Evolutionary conservation across 23 tunicate genomes (phyloP), one percentile per base, ranked within the genome.

Genomic region (Diplosoma virens): DNA sequence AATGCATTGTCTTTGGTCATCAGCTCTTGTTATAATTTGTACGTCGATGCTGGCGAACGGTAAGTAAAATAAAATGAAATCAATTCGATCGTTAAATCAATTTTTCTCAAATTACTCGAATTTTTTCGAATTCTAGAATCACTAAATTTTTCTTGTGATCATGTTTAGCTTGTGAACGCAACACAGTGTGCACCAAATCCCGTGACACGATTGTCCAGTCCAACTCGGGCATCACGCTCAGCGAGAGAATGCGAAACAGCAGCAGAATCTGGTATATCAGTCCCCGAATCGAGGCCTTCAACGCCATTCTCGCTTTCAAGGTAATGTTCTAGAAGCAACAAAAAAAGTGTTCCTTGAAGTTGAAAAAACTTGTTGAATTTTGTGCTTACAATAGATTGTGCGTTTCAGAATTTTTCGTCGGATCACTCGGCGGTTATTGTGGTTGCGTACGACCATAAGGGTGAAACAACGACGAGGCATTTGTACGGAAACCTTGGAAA

Each of bases 271-370:
- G 82, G 82, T 36, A 34, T 24, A 78, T 78, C 32, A 25, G 41
- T 11, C 72, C 82, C 21, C 23, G 6, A 2, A 7, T 30, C 2
- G 28, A 24, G 2, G 73, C 58, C 2, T 78, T 45, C 27, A 37
- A 61, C 24, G 45, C 52, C 2, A 63, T 78, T 4, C 58, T 78
- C n/a, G 82, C 82, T 21, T 78, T 78, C 41, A 78, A 78, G 82
- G 82, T 78, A 61, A 32, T 41, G 9, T 9, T 41, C 14, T 41
- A n/a, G n/a, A 9, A 16, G 11, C 52, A 11, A 45, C 52, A 45
- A 45, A 16, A 45, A 45, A 45, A 9, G 52, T 45, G 11, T 45
- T 45, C 16, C 16, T 45, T 9, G 16, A 11, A 9, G 52, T 11
- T 45, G 14, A 11, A 9, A 16, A 11, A 45, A 45, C 52, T 45